A percentile compares a stretch with the other conserved stretches of the same genome.
phyloP scores from a whole-genome alignment of 2,888 invertebrate species.

The Holacanthella duospinosa region DNA sequence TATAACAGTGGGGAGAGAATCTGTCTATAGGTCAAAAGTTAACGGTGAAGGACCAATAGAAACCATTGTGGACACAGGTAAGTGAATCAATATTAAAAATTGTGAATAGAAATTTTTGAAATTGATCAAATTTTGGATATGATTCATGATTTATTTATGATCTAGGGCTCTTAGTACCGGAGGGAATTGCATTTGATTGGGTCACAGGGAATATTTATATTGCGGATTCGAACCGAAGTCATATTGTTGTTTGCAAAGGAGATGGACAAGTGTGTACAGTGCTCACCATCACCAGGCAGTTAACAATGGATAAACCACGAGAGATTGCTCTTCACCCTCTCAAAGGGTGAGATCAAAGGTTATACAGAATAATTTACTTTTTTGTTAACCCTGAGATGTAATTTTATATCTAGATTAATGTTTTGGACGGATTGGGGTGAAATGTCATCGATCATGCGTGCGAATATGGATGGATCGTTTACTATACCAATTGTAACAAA shows the following conservation, averaged over 20 bases:
- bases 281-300: conserved; percentile 49
- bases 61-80: conserved; percentile 31
- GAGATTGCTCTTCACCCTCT: conserved; percentile 59
- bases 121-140: neutral
- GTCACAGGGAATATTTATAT: conserved; percentile 71
- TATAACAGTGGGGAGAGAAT: conserved; percentile 56
- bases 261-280: conserved; percentile 57
- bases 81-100: neutral
- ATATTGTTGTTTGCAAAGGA: conserved; percentile 62
- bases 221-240: conserved; percentile 58
- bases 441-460: conserved; percentile 59
- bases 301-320: conserved; percentile 54
- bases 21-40: conserved; percentile 54
- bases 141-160: too few relatives aligned
- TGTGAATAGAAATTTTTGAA: too few relatives aligned
- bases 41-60: conserved; percentile 45
- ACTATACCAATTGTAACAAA: conserved; percentile 52
- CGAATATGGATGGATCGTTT: conserved; percentile 74
- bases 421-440: conserved; percentile 86
- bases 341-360: conserved; percentile 48
- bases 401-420: conserved; percentile 54
- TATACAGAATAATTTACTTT: neutral
- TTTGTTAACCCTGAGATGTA: too few relatives aligned
- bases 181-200: conserved; percentile 67
- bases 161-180: conserved; percentile 57